phyloP scores from a whole-genome alignment of 2,113 vertebrate genomes.

The Hypomesus transpacificus region DNA sequence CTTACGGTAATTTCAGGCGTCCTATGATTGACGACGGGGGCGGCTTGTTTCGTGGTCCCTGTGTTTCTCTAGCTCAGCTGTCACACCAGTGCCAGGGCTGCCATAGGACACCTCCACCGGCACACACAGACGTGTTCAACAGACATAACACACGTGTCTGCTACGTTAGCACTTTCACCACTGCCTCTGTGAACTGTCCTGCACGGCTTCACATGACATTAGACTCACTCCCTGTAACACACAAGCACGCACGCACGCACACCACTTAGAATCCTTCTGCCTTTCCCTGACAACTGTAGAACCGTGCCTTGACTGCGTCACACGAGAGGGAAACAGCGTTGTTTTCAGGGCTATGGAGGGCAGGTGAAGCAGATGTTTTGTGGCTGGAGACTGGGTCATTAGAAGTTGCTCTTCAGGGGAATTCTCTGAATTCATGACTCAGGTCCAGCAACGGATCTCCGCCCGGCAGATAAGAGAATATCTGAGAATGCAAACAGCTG shows the following conservation, averaged over 20 bases:
- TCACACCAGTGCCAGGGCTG: neutral
- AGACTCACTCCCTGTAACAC: neutral
- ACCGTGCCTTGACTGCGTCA: too few relatives aligned
- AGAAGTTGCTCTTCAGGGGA: neutral
- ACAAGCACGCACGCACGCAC: neutral
- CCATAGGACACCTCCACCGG: neutral
- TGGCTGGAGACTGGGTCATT: too few relatives aligned
- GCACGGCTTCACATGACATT: neutral
- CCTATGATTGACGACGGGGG: neutral
- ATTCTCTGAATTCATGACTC: constrained; percentile 49
- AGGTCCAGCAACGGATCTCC: constrained; percentile 45
- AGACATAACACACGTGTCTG: neutral
- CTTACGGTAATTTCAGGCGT: too few relatives aligned
- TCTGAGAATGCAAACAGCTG: constrained; percentile 50
- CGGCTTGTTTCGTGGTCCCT: neutral
- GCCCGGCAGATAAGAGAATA: constrained; percentile 49
- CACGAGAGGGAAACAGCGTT: too few relatives aligned
- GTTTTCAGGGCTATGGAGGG: neutral
- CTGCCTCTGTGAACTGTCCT: neutral
- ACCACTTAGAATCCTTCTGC: too few relatives aligned
- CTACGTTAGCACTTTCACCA: neutral
- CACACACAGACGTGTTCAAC: too few relatives aligned
- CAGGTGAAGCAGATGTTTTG: too few relatives aligned
- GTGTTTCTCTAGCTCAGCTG: neutral
- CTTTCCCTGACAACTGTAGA: too few relatives aligned